A percentile compares a stretch with the other conserved stretches of the same genome.
These are phyloP conservation scores for Cistogaster globosa DNA, from an alignment of 2,888 invertebrate genomes.

Conservation along the genomic window DNA sequence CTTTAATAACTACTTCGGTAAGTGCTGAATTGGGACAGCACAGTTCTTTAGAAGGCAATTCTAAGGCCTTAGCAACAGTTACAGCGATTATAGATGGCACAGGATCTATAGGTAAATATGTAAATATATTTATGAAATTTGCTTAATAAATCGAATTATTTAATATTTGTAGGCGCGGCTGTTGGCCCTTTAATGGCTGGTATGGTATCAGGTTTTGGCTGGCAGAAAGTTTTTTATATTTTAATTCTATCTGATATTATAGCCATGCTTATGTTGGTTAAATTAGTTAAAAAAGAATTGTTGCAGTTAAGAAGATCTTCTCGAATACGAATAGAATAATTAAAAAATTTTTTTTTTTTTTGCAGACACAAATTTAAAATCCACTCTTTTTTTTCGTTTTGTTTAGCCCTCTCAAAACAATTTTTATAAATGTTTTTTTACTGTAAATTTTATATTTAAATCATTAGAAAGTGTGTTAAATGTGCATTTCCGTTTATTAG, in stretches of 20 bases:
- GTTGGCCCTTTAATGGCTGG: slow-evolving; percentile 95
- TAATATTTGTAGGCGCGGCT: slow-evolving; percentile 88
- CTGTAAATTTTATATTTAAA: slow-evolving; percentile 1
- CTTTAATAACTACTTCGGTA: slow-evolving; percentile 97
- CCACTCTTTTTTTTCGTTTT: background rate
- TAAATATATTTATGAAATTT: background rate
- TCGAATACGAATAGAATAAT: slow-evolving; percentile 79
- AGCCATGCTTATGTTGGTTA: slow-evolving; percentile 88
- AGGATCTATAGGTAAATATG: slow-evolving; percentile 84
- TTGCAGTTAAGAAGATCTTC: slow-evolving; percentile 75
- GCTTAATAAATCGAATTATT: slow-evolving; percentile 76
- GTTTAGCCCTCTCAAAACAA: slow-evolving; percentile 46
- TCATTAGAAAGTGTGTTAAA: background rate
- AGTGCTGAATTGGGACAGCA: slow-evolving; percentile 96
- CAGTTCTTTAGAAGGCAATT: slow-evolving; percentile 91
- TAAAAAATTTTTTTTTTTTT: background rate
- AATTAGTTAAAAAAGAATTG: slow-evolving; percentile 84
- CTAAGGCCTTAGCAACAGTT: slow-evolving; percentile 97
- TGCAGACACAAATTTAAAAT: background rate
- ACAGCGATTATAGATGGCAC: slow-evolving; percentile 99
- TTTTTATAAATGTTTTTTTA: slow-evolving; percentile 30
- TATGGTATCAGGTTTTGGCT: slow-evolving; percentile 89
- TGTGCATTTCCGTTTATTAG: background rate
- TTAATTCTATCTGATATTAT: slow-evolving; percentile 91
- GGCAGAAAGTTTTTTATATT: slow-evolving; percentile 96